These are phyloP conservation scores for Tenthredo distinguenda DNA, from an alignment of 2,888 invertebrate species.

Conservation along the genomic window DNA sequence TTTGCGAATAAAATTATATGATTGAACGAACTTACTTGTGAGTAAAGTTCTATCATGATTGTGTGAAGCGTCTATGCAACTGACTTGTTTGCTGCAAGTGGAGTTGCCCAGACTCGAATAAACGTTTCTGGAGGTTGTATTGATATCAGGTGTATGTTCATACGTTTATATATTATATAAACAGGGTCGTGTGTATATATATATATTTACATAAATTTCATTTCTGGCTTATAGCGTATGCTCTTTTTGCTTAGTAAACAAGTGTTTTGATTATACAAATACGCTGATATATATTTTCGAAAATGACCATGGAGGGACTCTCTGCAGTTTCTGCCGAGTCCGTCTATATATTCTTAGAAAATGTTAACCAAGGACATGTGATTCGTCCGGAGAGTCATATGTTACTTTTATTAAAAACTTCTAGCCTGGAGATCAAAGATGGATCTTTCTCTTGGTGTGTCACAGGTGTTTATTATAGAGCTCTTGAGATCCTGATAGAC, in stretches of 20 bases:
- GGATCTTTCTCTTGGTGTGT: background rate
- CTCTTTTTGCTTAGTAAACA: background rate
- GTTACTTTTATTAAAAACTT: background rate
- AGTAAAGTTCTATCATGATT: too few species aligned
- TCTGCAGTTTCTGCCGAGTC: background rate
- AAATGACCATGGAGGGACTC: background rate
- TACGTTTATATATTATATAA: background rate
- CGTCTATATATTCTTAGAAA: background rate
- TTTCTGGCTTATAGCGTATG: background rate
- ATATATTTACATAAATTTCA: background rate
- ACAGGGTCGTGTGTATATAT: background rate
- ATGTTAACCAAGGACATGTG: background rate
- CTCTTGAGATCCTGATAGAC: background rate
- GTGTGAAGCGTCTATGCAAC: background rate
- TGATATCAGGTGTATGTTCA: background rate
- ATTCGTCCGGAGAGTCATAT: background rate
- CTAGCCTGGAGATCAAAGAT: conserved; percentile 3
- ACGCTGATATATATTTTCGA: background rate
- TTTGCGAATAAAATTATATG: background rate
- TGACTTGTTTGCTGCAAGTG: background rate
- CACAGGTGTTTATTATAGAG: background rate
- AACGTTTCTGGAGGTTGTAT: background rate
- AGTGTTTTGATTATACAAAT: conserved; percentile 15
- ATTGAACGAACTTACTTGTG: background rate
- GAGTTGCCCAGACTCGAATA: background rate